Evolutionary conservation across 2,888 invertebrate species (phyloP), one percentile per base, ranked within the genome.

Genomic region (Stenodera caucasica): DNA sequence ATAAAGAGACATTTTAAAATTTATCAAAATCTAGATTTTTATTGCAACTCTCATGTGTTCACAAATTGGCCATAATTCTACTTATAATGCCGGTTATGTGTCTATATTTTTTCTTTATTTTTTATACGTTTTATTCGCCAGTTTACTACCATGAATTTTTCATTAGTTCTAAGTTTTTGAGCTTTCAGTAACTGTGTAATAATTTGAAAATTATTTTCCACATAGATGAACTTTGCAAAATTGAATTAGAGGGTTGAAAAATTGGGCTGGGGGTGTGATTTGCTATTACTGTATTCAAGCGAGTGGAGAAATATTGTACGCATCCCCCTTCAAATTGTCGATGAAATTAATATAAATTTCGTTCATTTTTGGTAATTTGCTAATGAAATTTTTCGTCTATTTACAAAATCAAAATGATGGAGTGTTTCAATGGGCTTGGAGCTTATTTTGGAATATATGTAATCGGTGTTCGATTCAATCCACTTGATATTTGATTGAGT

Each of bases 41-140:
- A 53, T 49, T n/a, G 15, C 33, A 33, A 33, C 30, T 49, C 54
- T 50, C 45, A 52, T 58, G 45, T 61, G 58, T 58, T 55, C 55
- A 55, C 55, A 61, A 61, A 52, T 58, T 61, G 49, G 40, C 53
- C 49, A 57, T 59, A 62, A 62, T 56, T 62, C 53, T 57, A 57
- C 56, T 56, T 62, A 62, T n/a, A n/a, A n/a, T n/a, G n/a, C n/a
- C n/a, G n/a, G n/a, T n/a, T n/a, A n/a, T n/a, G n/a, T n/a, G n/a
- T n/a, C n/a, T n/a, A n/a, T n/a, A n/a, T n/a, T n/a, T n/a, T n/a
- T n/a, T n/a, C n/a, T n/a, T n/a, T n/a, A n/a, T n/a, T n/a, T n/a
- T n/a, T n/a, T n/a, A n/a, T n/a, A n/a, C 15, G 15, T 40, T 18
- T 9, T 18, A 18, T 40, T n/a, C n/a, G n/a, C n/a, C 37, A 40